Base-by-base conservation (phyloP, 1,140 invertebrate genomes). In the Drosophila rufa region DNA sequence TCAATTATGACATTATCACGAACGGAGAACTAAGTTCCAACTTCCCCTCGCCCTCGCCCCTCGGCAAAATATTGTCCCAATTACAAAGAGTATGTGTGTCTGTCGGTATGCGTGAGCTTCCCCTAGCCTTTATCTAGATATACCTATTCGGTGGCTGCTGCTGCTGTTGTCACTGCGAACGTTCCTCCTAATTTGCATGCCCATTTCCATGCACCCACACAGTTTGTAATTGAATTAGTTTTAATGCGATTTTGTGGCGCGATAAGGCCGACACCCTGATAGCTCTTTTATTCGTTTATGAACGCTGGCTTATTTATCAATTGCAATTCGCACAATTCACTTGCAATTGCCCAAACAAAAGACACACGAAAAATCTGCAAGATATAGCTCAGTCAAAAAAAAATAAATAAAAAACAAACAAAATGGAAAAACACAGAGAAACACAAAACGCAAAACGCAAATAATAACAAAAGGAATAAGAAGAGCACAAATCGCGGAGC, bases 201-300 rank as follows among this genome's bases (percentile, higher is more conserved):
- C 61, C 64, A 58, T 75, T 58, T 58, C 59, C 56, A 58, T 53
- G 51, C 73, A 73, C 50, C 19, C 68, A 46, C 73, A 65, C 68
- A 53, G 61, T 67, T 83, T 80, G 70, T 90, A 89, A 90, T 89
- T 89, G 61, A 89, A 89, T 89, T 89, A 90, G 76, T 81, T 89
- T 80, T 80, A 83, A 89, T 87, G 66, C 64, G 80, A 87, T 87
- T 82, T 65, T 51, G 51, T 61, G 19, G 50, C 17, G 42, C 53
- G 62, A 42, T 67, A 62, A 55, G 70, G 58, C 71, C 74, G 84
- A 74, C 81, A 89, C 47, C 56, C 65, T 66, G 64, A 65, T 59
- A 83, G 62, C 57, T 55, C 25, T 25, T 67, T 67, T 59, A 48
- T 57, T 59, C 59, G 50, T 51, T 76, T 79, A 57, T 75, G 46